A percentile compares a stretch with the other conserved stretches of the same genome.
These are phyloP conservation scores for Spisula subtruncata DNA, from an alignment of 2,888 invertebrate genomes.

Conservation along the genomic window DNA sequence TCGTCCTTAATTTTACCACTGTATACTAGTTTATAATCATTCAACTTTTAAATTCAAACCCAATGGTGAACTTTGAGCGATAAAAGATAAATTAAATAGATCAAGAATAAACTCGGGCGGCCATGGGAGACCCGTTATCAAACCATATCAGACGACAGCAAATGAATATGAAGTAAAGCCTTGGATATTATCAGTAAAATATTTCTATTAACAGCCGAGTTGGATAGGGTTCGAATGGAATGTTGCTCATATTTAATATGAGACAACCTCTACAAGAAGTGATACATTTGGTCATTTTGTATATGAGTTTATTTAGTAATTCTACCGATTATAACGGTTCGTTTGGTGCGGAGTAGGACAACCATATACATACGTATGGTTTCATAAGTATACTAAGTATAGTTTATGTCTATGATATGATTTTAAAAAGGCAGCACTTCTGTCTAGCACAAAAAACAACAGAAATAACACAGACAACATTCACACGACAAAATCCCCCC, in stretches of 20 bases:
- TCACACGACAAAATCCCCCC: no score
- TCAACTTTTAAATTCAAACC: conserved; percentile 3
- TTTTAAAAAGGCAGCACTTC: no score
- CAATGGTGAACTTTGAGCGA: not conserved
- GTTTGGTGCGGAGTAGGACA: no score
- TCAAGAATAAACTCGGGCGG: not conserved
- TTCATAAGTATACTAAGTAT: no score
- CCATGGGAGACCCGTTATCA: not conserved
- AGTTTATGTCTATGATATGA: no score
- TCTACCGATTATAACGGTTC: no score
- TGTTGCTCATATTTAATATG: not conserved
- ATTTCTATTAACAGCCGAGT: not conserved
- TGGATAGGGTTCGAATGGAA: not conserved
- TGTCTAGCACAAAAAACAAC: no score
- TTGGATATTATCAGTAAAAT: not conserved
- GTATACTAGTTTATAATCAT: not conserved
- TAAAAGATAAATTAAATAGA: conserved; percentile 13
- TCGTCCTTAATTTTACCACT: no score
- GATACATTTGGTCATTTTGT: not conserved
- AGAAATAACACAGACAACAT: no score
- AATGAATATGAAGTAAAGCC: not conserved
- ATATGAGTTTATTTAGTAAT: not conserved
- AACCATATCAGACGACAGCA: not conserved
- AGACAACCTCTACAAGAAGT: not conserved
- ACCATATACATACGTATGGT: no score